phyloP scores from a whole-genome alignment of 2,797 vertebrate species.

The Pipistrellus kuhlii region DNA sequence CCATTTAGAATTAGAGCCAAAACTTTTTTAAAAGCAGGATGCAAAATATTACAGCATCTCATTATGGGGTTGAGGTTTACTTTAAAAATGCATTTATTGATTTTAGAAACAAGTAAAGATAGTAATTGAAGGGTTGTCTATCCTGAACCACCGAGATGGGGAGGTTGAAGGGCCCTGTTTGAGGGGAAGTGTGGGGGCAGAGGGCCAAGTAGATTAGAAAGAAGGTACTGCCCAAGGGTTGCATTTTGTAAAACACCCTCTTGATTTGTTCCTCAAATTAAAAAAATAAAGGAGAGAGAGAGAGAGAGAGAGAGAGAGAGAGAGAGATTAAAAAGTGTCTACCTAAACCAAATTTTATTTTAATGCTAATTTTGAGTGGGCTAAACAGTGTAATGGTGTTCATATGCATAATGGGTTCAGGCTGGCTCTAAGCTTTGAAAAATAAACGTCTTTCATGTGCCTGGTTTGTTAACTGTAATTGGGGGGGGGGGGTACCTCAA shows the following conservation, averaged over 20 bases:
- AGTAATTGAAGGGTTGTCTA: background rate
- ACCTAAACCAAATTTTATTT: slow-evolving; percentile 18
- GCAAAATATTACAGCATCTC: background rate
- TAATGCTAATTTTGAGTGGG: background rate
- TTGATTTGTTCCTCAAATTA: background rate
- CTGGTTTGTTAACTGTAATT: background rate
- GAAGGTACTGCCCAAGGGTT: background rate
- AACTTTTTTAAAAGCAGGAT: background rate
- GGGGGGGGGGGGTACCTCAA: background rate
- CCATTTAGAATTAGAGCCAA: background rate
- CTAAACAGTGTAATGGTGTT: background rate
- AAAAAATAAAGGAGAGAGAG: too few relatives aligned
- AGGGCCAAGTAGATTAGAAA: background rate
- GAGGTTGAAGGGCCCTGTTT: accelerated
- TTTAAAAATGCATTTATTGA: slow-evolving; percentile 24
- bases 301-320: too few relatives aligned
- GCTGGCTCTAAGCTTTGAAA: slow-evolving; percentile 1
- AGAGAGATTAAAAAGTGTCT: background rate
- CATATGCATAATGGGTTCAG: background rate
- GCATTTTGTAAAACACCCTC: background rate
- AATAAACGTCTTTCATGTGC: background rate
- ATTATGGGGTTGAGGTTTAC: slow-evolving; percentile 3
- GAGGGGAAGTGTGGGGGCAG: background rate
- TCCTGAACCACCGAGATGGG: too few relatives aligned
- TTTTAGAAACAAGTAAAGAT: slow-evolving; percentile 5